phyloP scores from a whole-genome alignment of 2,888 invertebrate species.

The Colostygia pectinataria region DNA sequence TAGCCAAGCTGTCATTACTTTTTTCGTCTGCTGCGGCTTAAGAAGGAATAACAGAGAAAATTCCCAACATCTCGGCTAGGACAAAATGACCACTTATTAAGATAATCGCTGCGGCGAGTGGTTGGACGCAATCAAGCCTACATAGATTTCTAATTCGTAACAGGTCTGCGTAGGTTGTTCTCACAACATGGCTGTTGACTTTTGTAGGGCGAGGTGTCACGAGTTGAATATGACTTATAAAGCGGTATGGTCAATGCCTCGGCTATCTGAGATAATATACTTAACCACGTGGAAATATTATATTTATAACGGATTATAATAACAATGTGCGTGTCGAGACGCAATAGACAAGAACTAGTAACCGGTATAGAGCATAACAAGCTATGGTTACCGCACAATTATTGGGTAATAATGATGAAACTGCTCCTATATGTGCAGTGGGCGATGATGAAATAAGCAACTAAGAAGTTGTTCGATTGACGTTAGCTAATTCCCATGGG shows the following conservation, averaged over 20 bases:
- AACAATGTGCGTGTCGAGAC: constrained; percentile 27
- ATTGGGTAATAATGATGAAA: constrained; percentile 33
- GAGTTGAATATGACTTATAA: constrained; percentile 11
- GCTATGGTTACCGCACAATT: constrained; percentile 34
- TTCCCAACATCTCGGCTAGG: constrained; percentile 52
- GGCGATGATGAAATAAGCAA: constrained; percentile 25
- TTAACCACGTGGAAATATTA: neutral
- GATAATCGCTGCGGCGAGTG: constrained; percentile 56
- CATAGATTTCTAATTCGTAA: constrained; percentile 57
- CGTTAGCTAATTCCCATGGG: constrained; percentile 27
- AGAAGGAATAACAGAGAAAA: constrained; percentile 34
- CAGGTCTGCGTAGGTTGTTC: constrained; percentile 31
- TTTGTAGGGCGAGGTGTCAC: constrained; percentile 26
- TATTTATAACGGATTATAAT: constrained; percentile 25
- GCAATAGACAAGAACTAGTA: constrained; percentile 30
- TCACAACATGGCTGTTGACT: constrained; percentile 16
- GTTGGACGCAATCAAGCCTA: constrained; percentile 47
- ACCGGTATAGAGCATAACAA: constrained; percentile 31
- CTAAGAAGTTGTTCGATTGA: constrained; percentile 28
- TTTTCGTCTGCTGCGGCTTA: constrained; percentile 27
- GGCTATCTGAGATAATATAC: neutral
- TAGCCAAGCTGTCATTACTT: constrained; percentile 24
- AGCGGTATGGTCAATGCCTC: constrained; percentile 17
- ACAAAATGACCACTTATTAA: constrained; percentile 71
- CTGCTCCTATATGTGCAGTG: constrained; percentile 19